Evolutionary conservation across 2,888 invertebrate genomes (phyloP), one percentile per base, ranked within the genome.

Genomic region (Agonum fuliginosum): DNA sequence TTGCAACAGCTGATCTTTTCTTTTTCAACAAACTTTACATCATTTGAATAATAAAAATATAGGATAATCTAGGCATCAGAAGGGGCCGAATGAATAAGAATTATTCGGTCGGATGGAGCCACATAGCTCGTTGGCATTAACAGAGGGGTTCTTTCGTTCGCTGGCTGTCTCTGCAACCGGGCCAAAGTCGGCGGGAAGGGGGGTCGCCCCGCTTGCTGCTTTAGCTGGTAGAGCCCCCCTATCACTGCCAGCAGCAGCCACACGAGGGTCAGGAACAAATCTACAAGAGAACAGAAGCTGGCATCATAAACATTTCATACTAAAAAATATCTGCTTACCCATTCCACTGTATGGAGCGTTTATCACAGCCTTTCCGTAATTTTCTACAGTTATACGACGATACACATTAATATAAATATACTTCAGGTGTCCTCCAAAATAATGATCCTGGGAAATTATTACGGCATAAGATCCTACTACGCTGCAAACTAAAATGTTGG

Each of bases 321-420:
- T 46, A 8, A 37, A n/a, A n/a, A n/a, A n/a, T n/a, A 17, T 17
- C 12, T 17, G 3, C 86, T 87, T 84, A 93, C 93, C 93, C 85
- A 85, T 87, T 81, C 85, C 85, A 83, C 91, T 89, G 83, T 88
- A 91, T 0, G 93, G 92, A 17, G 91, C 90, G 80, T 89, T 86
- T 62, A 92, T 84, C 19, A 90, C 86, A 19, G 91, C 93, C 14
- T 85, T 83, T 62, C 89, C 87, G 81, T 92, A 94, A n/a, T 88
- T 86, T 0, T 87, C 83, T 6, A 92, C 89, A 0, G 89, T 89
- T 0, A 91, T 90, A 79, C 94, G 89, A 79, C 93, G 87, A n/a
- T 93, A 83, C 0, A 90, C 87, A 82, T 94, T 94, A 17, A 93
- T 87, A 1, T 93, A 81, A 34, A 94, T 91, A 83, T 91, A 93